These are phyloP conservation scores for Rhyacichthys aspro DNA, from an alignment of 2,797 vertebrate genomes.

Conservation along the genomic window DNA sequence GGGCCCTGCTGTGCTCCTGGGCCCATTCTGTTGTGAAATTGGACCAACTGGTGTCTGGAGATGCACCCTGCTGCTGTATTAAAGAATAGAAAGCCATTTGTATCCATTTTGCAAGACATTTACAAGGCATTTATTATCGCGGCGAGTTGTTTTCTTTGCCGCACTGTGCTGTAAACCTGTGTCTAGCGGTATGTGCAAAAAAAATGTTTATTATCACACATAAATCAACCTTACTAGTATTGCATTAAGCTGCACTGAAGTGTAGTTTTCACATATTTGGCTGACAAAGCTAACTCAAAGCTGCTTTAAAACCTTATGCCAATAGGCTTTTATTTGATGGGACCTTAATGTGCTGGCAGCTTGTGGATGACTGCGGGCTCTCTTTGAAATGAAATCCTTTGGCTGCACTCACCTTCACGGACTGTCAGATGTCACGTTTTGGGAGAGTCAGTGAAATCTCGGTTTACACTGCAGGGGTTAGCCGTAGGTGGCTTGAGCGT, in stretches of 20 bases:
- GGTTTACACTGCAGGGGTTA: conserved; percentile 26
- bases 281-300: conserved; percentile 56
- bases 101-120: conserved; percentile 49
- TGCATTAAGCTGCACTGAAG: conserved; percentile 33
- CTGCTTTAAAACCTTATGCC: conserved; percentile 59
- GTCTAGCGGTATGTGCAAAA: conserved; percentile 17
- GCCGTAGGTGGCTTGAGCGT: conserved; percentile 29
- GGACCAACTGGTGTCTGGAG: conserved; percentile 67
- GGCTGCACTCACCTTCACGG: conserved; percentile 25
- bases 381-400: conserved; percentile 54
- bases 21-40: conserved; percentile 63
- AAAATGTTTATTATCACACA: conserved; percentile 12
- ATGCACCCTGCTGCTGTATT: conserved; percentile 60
- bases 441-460: conserved; percentile 45
- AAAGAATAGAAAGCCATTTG: conserved; percentile 49
- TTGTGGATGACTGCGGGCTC: conserved; percentile 29
- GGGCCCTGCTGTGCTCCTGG: conserved; percentile 53
- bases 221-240: conserved; percentile 30
- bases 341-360: conserved; percentile 44
- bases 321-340: conserved; percentile 53
- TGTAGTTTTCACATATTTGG: conserved; percentile 56
- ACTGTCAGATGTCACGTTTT: conserved; percentile 56
- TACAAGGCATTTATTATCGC: conserved; percentile 37
- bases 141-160: conserved; percentile 24
- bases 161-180: conserved; percentile 6